Conservation (phyloP, 2,113 vertebrate genomes). For the Pluvianellus socialis region DNA sequence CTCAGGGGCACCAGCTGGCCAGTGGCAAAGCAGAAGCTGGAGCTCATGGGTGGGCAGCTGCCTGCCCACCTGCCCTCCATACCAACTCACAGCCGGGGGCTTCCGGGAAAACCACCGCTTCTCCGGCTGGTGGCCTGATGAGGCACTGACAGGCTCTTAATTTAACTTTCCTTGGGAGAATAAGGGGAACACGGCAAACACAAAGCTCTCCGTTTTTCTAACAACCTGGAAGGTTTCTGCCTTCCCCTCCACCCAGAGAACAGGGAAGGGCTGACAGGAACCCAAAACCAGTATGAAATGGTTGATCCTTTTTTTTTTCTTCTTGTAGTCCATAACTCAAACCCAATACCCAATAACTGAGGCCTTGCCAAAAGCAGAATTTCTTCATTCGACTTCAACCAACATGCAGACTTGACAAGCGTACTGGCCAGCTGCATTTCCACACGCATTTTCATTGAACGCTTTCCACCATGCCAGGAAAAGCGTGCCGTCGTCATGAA, state of each 20-base stretch:
- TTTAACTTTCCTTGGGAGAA: neutral
- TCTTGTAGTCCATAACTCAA: neutral
- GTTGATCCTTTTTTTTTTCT: too few species aligned
- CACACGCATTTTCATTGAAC: neutral
- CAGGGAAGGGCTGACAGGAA: neutral
- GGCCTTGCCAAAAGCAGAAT: neutral
- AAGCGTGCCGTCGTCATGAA: accelerated
- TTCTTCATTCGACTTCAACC: neutral
- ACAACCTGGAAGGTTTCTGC: neutral
- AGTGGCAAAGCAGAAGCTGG: neutral
- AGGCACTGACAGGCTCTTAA: neutral
- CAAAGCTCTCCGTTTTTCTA: neutral
- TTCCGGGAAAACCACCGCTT: neutral
- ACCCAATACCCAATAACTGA: neutral
- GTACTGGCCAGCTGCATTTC: neutral
- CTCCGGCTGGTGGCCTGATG: neutral
- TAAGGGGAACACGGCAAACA: neutral
- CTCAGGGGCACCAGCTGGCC: neutral
- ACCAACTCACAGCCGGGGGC: accelerated
- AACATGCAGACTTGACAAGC: accelerated
- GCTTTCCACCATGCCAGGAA: neutral
- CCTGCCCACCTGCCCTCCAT: neutral
- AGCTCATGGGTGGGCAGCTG: neutral
- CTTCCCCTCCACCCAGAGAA: neutral
- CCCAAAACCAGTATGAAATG: neutral